Percentiles rank a stretch among this genome's conserved stretches.
These are phyloP conservation scores for Digitonthophagus gazella DNA, from an alignment of 2,888 invertebrate genomes.

Conservation along the genomic window DNA sequence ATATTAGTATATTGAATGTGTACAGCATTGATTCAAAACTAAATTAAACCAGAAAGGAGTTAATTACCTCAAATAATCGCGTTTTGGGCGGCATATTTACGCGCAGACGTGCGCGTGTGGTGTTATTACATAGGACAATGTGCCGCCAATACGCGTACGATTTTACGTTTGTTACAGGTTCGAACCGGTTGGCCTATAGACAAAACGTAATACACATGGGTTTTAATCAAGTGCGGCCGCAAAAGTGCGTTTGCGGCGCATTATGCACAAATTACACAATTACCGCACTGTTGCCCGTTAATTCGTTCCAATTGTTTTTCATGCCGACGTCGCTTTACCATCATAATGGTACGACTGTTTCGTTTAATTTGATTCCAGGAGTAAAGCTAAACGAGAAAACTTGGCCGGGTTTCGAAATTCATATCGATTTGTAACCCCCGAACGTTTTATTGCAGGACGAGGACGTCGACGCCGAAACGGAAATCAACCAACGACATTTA, in stretches of 20 bases:
- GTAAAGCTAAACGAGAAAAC: background rate
- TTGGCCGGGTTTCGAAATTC: background rate
- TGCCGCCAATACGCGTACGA: background rate
- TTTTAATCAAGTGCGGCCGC: conserved; percentile 11
- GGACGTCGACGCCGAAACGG: conserved; percentile 16
- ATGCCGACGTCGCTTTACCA: conserved; percentile 1
- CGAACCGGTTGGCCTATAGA: background rate
- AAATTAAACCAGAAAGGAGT: background rate
- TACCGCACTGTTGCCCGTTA: conserved; percentile 32
- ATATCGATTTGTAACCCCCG: background rate
- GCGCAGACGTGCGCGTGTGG: background rate
- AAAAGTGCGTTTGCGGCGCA: conserved; percentile 24
- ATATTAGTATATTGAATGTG: background rate
- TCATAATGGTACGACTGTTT: conserved; percentile 8
- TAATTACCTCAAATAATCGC: background rate
- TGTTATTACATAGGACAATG: background rate
- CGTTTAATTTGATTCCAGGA: conserved; percentile 15
- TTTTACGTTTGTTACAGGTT: background rate
- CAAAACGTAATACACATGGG: conserved; percentile 12
- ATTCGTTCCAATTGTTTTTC: conserved; percentile 40
- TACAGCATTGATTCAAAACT: background rate
- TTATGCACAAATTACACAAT: conserved; percentile 34
- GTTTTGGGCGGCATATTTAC: background rate
- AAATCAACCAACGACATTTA: conserved; percentile 62
- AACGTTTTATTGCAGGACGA: conserved; percentile 2